These are phyloP conservation scores for Ciconia nigra DNA, from an alignment of 2,797 vertebrate genomes.

Conservation along the genomic window DNA sequence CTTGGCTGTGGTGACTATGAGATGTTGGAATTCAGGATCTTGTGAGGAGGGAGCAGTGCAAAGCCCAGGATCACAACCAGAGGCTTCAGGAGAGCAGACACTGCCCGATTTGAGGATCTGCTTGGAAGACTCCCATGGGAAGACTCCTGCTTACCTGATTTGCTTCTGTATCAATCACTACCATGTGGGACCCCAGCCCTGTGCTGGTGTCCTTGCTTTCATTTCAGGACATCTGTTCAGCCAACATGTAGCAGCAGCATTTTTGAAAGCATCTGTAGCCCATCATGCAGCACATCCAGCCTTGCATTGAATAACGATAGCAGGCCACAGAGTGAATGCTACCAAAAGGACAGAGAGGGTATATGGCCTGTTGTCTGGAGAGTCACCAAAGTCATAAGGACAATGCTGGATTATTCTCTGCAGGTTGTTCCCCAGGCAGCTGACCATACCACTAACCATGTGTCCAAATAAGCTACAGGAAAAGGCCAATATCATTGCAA, in stretches of 20 bases:
- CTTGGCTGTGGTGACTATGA: not conserved
- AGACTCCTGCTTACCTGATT: not conserved
- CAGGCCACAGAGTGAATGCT: not conserved
- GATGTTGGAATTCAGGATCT: not conserved
- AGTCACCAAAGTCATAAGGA: not conserved
- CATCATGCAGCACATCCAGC: not conserved
- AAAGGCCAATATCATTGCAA: not conserved
- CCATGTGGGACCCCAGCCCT: not conserved
- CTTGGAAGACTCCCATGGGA: not conserved
- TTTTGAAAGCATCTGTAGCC: constrained; percentile 30
- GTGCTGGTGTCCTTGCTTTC: constrained; percentile 16
- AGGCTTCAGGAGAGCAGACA: not conserved
- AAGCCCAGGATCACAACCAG: not conserved
- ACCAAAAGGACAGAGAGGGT: not conserved
- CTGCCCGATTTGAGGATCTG: not conserved
- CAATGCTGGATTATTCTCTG: not conserved
- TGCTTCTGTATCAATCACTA: not conserved
- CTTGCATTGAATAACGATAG: not conserved
- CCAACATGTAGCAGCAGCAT: constrained; percentile 44
- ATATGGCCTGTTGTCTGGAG: not conserved
- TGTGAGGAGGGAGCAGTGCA: not conserved
- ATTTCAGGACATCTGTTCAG: not conserved
- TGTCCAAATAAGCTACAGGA: not conserved
- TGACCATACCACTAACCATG: not conserved
- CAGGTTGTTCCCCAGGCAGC: not conserved